Conservation (phyloP, 1,140 invertebrate species). For the Drosophila kepulauana region DNA sequence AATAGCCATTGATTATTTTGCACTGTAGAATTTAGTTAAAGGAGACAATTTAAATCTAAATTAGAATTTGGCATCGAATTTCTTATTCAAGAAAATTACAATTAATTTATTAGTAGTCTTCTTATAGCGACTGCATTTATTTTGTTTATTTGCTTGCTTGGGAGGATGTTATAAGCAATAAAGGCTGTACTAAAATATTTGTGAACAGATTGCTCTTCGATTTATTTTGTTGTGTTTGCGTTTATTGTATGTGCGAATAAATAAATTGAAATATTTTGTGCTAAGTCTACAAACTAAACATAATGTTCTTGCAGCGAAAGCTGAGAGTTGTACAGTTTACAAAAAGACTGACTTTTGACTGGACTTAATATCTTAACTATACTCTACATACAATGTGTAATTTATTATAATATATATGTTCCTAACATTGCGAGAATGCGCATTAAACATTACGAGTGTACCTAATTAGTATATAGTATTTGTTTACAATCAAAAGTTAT, state of each 20-base stretch:
- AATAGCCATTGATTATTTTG: too few species aligned
- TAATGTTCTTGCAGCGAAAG: not conserved
- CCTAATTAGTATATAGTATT: not conserved
- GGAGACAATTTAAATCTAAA: not conserved
- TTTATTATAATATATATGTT: not conserved
- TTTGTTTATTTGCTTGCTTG: too few species aligned
- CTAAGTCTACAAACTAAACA: constrained; percentile 51
- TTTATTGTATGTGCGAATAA: constrained; percentile 51
- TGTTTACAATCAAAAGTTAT: constrained; percentile 10
- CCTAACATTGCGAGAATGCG: constrained; percentile 20
- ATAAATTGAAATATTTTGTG: constrained; percentile 45
- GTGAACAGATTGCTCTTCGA: not conserved
- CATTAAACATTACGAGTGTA: not conserved
- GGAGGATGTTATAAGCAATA: too few species aligned
- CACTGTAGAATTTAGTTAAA: not conserved
- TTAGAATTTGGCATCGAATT: not conserved
- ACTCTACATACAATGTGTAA: not conserved
- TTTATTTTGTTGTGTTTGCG: too few species aligned
- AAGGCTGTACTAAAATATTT: too few species aligned
- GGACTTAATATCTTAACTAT: constrained; percentile 7
- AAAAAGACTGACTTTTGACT: constrained; percentile 15
- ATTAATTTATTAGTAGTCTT: not conserved
- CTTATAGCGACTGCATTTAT: too few species aligned
- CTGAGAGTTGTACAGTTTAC: constrained; percentile 21
- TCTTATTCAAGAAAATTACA: not conserved